These are phyloP conservation scores for Tichodroma muraria DNA, from an alignment of 2,113 vertebrate genomes.

Conservation along the genomic window DNA sequence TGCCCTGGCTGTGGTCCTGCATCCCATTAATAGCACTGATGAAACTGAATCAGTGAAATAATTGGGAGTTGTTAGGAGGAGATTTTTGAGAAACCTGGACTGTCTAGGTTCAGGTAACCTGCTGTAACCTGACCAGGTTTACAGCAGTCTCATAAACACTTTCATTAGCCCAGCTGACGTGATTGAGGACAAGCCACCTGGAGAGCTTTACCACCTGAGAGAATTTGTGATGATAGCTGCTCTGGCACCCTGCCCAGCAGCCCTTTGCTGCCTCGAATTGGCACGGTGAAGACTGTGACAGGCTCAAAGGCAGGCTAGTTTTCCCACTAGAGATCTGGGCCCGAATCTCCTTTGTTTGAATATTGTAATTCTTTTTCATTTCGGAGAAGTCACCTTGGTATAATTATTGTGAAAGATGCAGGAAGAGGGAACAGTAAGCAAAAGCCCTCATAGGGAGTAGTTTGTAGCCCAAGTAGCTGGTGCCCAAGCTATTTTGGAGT, in stretches of 20 bases:
- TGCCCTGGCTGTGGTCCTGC: neutral
- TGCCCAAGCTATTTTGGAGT: neutral
- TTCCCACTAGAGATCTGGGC: neutral
- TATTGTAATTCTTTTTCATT: neutral
- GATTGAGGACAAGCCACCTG: neutral
- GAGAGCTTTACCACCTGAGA: neutral
- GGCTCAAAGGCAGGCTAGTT: neutral
- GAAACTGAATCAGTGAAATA: neutral
- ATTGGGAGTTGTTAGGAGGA: neutral
- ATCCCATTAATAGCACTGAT: neutral
- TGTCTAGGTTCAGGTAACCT: too few relatives aligned
- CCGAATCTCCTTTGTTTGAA: neutral
- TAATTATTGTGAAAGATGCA: neutral
- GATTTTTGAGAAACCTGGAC: neutral
- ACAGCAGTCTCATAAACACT: neutral
- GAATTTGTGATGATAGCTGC: too few relatives aligned
- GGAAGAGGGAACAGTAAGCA: neutral
- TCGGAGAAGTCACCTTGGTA: neutral
- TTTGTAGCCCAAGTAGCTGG: too few relatives aligned
- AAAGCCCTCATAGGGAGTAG: rapidly evolving
- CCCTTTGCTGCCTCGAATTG: neutral
- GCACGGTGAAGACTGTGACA: neutral
- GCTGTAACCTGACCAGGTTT: neutral
- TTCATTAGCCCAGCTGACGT: neutral
- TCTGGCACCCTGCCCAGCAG: neutral